Base-by-base conservation (phyloP, 37 sponge, comb jelly and placozoan genomes). In the Agelas oroides region DNA sequence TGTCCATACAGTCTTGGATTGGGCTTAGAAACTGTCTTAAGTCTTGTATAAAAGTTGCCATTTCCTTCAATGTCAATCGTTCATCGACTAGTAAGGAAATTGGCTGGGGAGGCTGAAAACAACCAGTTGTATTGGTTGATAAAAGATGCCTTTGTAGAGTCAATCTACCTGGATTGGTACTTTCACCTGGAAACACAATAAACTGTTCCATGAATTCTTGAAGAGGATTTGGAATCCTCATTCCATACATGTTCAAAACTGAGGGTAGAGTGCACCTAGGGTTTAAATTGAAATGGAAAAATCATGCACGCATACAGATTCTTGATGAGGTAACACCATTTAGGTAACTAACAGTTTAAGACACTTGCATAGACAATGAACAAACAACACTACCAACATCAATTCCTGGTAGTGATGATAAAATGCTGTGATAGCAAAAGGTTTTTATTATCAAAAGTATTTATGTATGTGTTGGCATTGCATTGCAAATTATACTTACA, bases 81-180 rank as follows among this genome's bases (percentile, higher is more conserved):
- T 66, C 41, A 16, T 68, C 31, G 14, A 81, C 38, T 12, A 21
- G 20, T 1, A 88, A 65, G 27, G 70, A 63, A 13, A 81, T 56
- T 13, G 81, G 70, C 2, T 88, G 82, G 28, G 66, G 66, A 5
- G 88, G 88, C 28, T 88, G 64, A 66, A 88, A 88, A 28, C 5
- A 2, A 19, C 69, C 82, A 1, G 20, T 54, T 39, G 67, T 84
- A 28, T 58, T 53, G 14, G 75, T 20, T 34, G 61, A 46, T 17
- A 88, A 0, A 20, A 38, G 56, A 57, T 72, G 35, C 12, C 20
- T 41, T 19, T 53, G 39, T 38, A 81, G 60, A 39, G 2, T 1
- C n/a, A n/a, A n/a, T n/a, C n/a, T n/a, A n/a, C n/a, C n/a, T 56
- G 73, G 62, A 5, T 15, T n/a, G 23, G 11, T 28, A 30, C 30